Base-by-base conservation (phyloP, 2,797 vertebrate genomes). In the Pelochelys cantorii region DNA sequence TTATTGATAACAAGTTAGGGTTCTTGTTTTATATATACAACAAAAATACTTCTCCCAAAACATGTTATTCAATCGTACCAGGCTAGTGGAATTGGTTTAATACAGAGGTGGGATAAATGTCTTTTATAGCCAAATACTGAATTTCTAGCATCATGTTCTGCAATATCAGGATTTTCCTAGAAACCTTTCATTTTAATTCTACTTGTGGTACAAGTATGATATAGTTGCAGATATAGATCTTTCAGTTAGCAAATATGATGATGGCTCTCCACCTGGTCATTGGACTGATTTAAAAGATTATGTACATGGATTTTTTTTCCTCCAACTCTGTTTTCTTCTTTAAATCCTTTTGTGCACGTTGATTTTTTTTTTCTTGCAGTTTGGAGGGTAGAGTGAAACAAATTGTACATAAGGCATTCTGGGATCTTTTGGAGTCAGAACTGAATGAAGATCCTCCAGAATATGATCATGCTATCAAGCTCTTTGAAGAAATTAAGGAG, bases 401-500 rank as follows among this genome's bases (percentile, higher is more conserved):
- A 86, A 98, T 98, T n/a, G 96, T 99, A 71, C 99, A 99, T 97
- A 98, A 99, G 94, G 99, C 98, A 2, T 99, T 98, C 97, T 99
- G 99, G 99, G 99, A 99, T 92, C 98, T 98, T 90, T 95, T 99
- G 97, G 98, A 99, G 93, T 97, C 98, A 0, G 99, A 99, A 95
- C 98, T 99, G 94, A 99, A 98, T 11, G 97, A 98, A 54, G 98
- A 99, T 93, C 99, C 99, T 22, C 99, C 99, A 0, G 98, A 98
- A 93, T 99, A 99, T 17, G 97, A 98, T 48, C 98, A 99, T 5
- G 99, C 99, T 90, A 98, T 99, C 98, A 99, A 97, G 86, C 98
- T 99, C 56, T 97, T 99, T 97, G 98, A 99, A 96, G 99, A 99
- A 97, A 99, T 99, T 97, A 98, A 98, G 98, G 99, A 99, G 98